phyloP scores from a whole-genome alignment of 2,113 vertebrate species.

The Indicator indicator region DNA sequence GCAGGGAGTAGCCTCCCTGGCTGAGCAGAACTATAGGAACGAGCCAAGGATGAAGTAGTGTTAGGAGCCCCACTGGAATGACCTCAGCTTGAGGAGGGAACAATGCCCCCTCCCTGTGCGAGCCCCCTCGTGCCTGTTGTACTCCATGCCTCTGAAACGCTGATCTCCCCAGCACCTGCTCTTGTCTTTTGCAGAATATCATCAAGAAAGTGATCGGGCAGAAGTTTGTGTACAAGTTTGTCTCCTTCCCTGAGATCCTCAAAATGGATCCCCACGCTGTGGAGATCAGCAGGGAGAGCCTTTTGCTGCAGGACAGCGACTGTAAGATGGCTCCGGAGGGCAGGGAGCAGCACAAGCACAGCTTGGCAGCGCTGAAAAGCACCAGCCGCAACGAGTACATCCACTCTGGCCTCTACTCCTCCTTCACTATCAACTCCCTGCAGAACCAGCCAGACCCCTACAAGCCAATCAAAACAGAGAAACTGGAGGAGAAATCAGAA shows the following conservation, averaged over 20 bases:
- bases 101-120: background rate
- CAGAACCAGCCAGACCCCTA: slow-evolving; percentile 85
- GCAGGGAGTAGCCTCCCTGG: background rate
- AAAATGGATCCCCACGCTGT: slow-evolving; percentile 93
- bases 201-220: slow-evolving; percentile 98
- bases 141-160: background rate
- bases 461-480: slow-evolving; percentile 90
- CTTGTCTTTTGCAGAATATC: slow-evolving; percentile 87
- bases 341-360: slow-evolving; percentile 82
- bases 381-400: slow-evolving; percentile 89
- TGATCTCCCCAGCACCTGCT: slow-evolving; percentile 17
- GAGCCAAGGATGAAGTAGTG: background rate
- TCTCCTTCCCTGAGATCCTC: slow-evolving; percentile 95
- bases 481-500: slow-evolving; percentile 77
- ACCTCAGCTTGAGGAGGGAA: background rate
- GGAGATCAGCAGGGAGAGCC: slow-evolving; percentile 87
- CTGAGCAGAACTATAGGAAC: background rate
- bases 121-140: background rate
- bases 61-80: background rate
- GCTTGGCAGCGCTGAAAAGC: slow-evolving; percentile 82
- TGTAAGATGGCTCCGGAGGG: slow-evolving; percentile 76
- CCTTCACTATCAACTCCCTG: slow-evolving; percentile 91
- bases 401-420: slow-evolving; percentile 91
- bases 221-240: slow-evolving; percentile 98
- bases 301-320: slow-evolving; percentile 86